A percentile compares a stretch with the other conserved stretches of the same genome.
Conservation (phyloP, 2,113 vertebrate species). For the Zeus faber region DNA sequence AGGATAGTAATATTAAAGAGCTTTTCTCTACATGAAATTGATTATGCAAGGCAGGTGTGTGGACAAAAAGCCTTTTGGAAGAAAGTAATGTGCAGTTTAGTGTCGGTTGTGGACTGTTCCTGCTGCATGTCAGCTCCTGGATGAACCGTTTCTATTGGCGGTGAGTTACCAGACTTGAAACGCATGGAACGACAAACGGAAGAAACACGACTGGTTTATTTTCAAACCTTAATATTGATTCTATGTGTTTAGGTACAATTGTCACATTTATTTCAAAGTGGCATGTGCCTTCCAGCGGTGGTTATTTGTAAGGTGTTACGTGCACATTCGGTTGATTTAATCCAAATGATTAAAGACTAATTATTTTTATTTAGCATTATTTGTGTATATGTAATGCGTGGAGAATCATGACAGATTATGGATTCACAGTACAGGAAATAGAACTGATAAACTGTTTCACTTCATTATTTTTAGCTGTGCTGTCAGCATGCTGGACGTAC, state of each 20-base stretch:
- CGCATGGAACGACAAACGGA: too few relatives aligned
- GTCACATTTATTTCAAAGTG: constrained; percentile 45
- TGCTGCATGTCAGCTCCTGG: not conserved
- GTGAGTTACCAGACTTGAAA: constrained; percentile 7
- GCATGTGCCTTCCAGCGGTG: constrained; percentile 46
- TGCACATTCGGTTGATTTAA: constrained; percentile 37
- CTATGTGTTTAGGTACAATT: constrained; percentile 30
- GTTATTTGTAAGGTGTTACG: constrained; percentile 26
- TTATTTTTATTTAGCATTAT: constrained; percentile 24
- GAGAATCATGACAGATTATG: not conserved
- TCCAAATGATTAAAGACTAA: constrained; percentile 37
- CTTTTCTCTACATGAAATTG: constrained; percentile 3
- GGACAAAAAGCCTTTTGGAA: constrained; percentile 25
- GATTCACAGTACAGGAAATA: constrained; percentile 1
- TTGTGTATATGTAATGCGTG: not conserved
- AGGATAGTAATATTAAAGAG: constrained; percentile 27
- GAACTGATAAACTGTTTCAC: too few relatives aligned
- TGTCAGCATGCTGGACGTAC: not conserved
- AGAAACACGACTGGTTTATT: constrained; percentile 21
- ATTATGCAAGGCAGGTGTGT: constrained; percentile 22
- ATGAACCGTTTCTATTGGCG: constrained; percentile 17
- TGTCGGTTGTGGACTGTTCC: not conserved
- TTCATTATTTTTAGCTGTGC: not conserved
- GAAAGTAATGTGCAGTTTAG: not conserved
- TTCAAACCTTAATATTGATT: constrained; percentile 17